Conservation (phyloP, 2,113 vertebrate species). For the Uropsilus gracilis region DNA sequence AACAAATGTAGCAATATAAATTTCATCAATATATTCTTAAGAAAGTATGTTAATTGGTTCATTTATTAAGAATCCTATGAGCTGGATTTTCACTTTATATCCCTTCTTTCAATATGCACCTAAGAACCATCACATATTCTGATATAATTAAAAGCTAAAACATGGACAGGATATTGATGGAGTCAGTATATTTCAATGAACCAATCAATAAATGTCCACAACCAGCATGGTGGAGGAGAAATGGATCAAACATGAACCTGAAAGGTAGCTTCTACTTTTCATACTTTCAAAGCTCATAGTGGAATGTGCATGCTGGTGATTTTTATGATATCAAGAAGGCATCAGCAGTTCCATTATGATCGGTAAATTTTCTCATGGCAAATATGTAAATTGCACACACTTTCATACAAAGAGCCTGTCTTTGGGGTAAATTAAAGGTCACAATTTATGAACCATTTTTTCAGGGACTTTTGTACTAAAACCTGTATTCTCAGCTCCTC, state of each 20-base stretch:
- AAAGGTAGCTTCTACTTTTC: not conserved
- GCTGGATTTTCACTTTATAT: not conserved
- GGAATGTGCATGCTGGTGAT: not conserved
- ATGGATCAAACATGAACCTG: not conserved
- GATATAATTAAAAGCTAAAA: not conserved
- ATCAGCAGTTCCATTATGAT: not conserved
- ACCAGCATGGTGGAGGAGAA: not conserved
- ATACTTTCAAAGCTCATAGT: not conserved
- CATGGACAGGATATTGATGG: too few species aligned
- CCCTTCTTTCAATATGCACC: not conserved
- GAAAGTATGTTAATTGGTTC: not conserved
- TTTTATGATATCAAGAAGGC: not conserved
- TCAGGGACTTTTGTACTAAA: not conserved
- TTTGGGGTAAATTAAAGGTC: not conserved
- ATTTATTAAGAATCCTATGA: not conserved
- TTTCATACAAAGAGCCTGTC: not conserved
- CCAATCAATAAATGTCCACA: not conserved
- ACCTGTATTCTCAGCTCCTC: not conserved
- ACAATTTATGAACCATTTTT: not conserved
- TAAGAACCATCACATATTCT: not conserved
- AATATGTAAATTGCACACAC: not conserved
- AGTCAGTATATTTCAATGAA: not conserved
- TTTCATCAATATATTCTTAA: not conserved
- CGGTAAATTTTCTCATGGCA: not conserved
- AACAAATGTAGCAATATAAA: not conserved